These are phyloP conservation scores for Amphipoea lucens DNA, from an alignment of 2,888 invertebrate genomes.

Conservation along the genomic window DNA sequence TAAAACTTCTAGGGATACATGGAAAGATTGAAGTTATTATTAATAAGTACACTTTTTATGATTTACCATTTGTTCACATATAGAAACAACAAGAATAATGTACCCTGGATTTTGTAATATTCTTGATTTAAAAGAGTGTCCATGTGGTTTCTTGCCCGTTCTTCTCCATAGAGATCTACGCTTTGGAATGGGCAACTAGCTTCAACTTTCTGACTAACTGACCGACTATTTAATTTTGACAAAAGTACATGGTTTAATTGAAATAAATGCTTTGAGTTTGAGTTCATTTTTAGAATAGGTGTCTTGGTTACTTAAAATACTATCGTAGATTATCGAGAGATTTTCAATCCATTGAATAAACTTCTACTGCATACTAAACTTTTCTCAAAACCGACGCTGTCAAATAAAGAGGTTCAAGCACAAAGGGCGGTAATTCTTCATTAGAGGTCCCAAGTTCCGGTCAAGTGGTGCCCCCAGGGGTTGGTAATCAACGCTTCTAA, in stretches of 20 bases:
- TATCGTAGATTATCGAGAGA: not conserved
- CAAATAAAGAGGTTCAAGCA: conserved; percentile 70
- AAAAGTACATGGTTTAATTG: too few relatives aligned
- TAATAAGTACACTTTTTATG: not conserved
- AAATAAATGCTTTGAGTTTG: too few relatives aligned
- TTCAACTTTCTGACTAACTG: too few relatives aligned
- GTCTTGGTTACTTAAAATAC: not conserved
- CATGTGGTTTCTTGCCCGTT: too few relatives aligned
- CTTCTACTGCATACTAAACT: not conserved
- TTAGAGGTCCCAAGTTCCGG: conserved; percentile 84
- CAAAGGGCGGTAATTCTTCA: conserved; percentile 88
- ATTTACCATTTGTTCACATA: not conserved
- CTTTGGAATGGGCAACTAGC: too few relatives aligned
- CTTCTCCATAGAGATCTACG: too few relatives aligned
- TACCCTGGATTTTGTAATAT: too few relatives aligned
- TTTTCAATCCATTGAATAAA: conserved; percentile 15
- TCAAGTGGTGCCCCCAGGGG: conserved; percentile 84
- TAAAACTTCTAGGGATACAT: not conserved
- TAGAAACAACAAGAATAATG: too few relatives aligned
- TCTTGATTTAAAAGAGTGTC: too few relatives aligned
- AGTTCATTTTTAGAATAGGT: not conserved
- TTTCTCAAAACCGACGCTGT: conserved; percentile 53
- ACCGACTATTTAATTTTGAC: too few relatives aligned
- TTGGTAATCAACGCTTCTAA: conserved; percentile 84
- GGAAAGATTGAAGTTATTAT: not conserved